These are phyloP conservation scores for Rhyzopertha dominica DNA, from an alignment of 1,140 invertebrate genomes.

Conservation along the genomic window DNA sequence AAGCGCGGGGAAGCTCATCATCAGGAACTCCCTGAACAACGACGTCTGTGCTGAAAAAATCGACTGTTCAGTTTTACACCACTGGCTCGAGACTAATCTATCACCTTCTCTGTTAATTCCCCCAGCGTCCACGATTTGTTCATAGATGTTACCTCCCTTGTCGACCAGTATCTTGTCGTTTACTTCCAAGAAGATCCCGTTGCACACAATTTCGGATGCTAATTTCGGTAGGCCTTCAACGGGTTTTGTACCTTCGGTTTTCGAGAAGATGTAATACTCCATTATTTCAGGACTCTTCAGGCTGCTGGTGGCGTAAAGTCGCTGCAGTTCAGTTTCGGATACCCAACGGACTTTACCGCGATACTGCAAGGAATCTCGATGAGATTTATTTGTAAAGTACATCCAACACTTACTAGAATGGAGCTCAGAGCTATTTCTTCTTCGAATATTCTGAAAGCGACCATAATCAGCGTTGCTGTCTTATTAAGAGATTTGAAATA, in stretches of 20 bases:
- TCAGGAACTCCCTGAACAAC: slow-evolving; percentile 45
- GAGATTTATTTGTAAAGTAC: background rate
- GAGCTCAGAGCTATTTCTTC: background rate
- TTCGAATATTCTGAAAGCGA: background rate
- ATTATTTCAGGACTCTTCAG: slow-evolving; percentile 32
- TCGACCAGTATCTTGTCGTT: slow-evolving; percentile 26
- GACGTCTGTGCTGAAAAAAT: slow-evolving; percentile 40
- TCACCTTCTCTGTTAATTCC: slow-evolving; percentile 28
- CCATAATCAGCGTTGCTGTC: background rate
- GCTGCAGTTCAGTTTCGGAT: slow-evolving; percentile 23
- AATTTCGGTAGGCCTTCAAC: background rate
- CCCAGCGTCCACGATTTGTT: slow-evolving; percentile 28
- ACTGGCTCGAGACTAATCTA: background rate
- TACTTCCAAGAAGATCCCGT: slow-evolving; percentile 30
- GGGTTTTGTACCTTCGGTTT: background rate
- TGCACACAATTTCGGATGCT: slow-evolving; percentile 10
- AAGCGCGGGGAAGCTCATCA: slow-evolving; percentile 43
- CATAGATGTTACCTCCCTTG: slow-evolving; percentile 21
- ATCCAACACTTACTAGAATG: no score
- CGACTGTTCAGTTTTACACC: background rate
- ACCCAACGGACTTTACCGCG: slow-evolving; percentile 34
- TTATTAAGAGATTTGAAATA: background rate
- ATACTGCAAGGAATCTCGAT: slow-evolving; percentile 22
- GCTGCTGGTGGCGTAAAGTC: slow-evolving; percentile 19
- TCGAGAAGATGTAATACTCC: slow-evolving; percentile 17